These are phyloP conservation scores for Gryllus bimaculatus DNA, from an alignment of 1,140 invertebrate genomes.

Conservation along the genomic window DNA sequence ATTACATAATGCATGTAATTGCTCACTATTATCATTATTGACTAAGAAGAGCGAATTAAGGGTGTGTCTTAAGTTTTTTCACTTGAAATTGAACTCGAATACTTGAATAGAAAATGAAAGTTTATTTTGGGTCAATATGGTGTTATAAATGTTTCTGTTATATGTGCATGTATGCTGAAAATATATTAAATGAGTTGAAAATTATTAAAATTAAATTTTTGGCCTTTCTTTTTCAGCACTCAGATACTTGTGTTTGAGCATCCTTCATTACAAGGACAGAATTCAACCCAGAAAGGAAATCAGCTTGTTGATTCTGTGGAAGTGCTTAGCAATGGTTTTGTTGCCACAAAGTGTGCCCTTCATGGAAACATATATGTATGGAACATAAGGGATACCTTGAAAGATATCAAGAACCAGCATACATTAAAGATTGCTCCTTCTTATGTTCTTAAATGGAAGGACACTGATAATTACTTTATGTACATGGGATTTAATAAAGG, in stretches of 20 bases:
- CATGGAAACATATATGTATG: slow-evolving; percentile 35
- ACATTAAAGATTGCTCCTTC: slow-evolving; percentile 27
- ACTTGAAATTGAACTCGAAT: too few relatives aligned
- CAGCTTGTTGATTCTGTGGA: slow-evolving; percentile 32
- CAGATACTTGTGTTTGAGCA: neutral
- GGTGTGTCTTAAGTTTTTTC: too few relatives aligned
- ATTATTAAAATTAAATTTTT: neutral
- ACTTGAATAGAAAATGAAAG: too few relatives aligned
- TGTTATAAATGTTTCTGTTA: too few relatives aligned
- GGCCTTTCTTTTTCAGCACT: neutral
- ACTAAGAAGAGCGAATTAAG: too few relatives aligned
- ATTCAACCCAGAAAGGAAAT: neutral
- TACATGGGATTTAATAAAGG: slow-evolving; percentile 34
- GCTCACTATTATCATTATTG: too few relatives aligned
- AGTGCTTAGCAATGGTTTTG: slow-evolving; percentile 27
- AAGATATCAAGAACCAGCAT: slow-evolving; percentile 14
- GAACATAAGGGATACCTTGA: slow-evolving; percentile 24
- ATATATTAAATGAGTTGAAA: neutral
- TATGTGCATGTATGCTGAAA: too few relatives aligned
- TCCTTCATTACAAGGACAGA: neutral
- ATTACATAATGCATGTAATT: too few relatives aligned
- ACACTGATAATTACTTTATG: slow-evolving; percentile 40
- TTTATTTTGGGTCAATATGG: too few relatives aligned
- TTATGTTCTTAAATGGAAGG: slow-evolving; percentile 34
- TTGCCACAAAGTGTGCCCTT: slow-evolving; percentile 38